Evolutionary conservation across 2,888 invertebrate species (phyloP), one percentile per base, ranked within the genome.

Genomic region (Halictus quadricinctus): DNA sequence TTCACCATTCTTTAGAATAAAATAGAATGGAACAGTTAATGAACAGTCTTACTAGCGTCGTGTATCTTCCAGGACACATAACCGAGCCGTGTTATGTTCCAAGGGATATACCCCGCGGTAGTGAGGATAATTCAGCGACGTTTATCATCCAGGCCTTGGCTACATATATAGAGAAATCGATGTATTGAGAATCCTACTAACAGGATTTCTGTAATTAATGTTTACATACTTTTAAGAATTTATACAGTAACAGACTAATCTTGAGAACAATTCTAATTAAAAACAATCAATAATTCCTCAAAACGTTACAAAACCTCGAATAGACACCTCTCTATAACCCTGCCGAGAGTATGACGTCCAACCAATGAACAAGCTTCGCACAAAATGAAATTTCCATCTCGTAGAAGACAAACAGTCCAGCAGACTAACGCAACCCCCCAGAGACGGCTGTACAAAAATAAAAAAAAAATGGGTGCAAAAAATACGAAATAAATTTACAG

Each of bases 401-500:
- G 36, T 10, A 21, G 21, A 69, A 41, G 36, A 21, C 41, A 69
- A 69, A 69, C 69, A 69, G 18, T 10, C 41, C 10, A 41, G 69
- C 10, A 21, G 69, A 21, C 69, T 10, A 21, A 21, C 69, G 5
- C 64, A 21, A 41, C 36, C 13, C 21, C 60, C 69, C 18, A 69
- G 69, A 69, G 69, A 41, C 41, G 41, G 18, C 5, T 41, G 69
- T 18, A 12, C 5, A 41, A 36, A 41, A 41, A 69, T 41, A 69
- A 18, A 41, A 66, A 36, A 36, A 66, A 69, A 69, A 41, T 3
- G 10, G 21, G 10, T 58, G 12, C 12, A 41, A 69, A 29, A 41
- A 69, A 69, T 60, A 70, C 12, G 46, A 60, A 58, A 73, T 50
- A 72, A 84, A 84, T 85, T 80, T 74, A 70, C n/a, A 84, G 18